These are phyloP conservation scores for Drosophila orena DNA, from an alignment of 1,140 invertebrate species.

Conservation along the genomic window DNA sequence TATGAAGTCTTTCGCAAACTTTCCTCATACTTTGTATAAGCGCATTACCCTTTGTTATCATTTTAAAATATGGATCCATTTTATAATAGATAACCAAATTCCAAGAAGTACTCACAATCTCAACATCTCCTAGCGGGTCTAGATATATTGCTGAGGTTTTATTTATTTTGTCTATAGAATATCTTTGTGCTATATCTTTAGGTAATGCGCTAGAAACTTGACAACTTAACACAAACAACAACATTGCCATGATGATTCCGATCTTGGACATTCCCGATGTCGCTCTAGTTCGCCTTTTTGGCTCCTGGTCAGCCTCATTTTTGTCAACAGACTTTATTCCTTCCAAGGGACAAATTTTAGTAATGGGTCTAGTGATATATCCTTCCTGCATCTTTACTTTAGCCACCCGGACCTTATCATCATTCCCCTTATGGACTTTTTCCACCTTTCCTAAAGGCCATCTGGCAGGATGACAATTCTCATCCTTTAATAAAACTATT, in stretches of 20 bases:
- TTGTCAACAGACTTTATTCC: background rate
- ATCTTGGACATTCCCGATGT: background rate
- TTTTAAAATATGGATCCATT: constrained; percentile 3
- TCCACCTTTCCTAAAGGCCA: background rate
- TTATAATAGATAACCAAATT: constrained; percentile 1
- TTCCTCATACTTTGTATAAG: too few species aligned
- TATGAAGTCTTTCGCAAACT: too few species aligned
- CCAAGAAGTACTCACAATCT: constrained; percentile 10
- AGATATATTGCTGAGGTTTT: constrained; percentile 1
- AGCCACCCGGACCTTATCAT: background rate
- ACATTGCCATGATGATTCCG: background rate
- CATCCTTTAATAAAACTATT: background rate
- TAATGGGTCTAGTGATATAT: background rate
- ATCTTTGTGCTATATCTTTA: background rate
- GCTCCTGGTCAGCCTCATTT: background rate
- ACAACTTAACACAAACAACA: background rate
- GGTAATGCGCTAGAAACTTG: background rate
- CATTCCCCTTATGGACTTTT: too few species aligned
- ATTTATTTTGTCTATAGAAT: too few species aligned
- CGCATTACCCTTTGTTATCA: background rate
- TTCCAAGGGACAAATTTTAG: background rate
- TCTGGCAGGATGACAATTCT: background rate
- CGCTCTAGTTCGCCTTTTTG: background rate
- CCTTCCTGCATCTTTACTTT: background rate
- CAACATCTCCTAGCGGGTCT: constrained; percentile 16